These are phyloP conservation scores for Carollia perspicillata DNA, from an alignment of 2,113 vertebrate species.

Conservation along the genomic window DNA sequence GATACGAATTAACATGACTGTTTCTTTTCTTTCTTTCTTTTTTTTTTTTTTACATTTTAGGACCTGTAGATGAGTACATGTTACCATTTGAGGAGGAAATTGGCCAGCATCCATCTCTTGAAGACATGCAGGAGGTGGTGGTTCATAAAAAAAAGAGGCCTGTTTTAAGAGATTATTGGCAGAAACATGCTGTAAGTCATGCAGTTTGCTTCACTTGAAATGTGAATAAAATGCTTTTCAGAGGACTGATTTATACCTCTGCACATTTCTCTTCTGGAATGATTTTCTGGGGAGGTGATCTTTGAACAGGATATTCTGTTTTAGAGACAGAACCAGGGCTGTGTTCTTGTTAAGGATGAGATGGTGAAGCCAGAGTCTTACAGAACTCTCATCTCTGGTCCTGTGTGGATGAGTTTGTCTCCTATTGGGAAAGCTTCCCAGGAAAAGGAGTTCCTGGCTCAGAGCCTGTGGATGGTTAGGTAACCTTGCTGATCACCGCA, in stretches of 20 bases:
- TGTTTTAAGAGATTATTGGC: constrained; percentile 95
- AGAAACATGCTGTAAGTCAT: constrained; percentile 94
- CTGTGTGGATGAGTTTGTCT: background rate
- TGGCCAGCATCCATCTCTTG: constrained; percentile 97
- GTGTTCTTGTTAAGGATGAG: background rate
- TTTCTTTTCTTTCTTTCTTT: background rate
- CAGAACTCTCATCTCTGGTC: background rate
- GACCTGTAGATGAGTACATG: constrained; percentile 97
- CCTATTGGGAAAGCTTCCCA: background rate
- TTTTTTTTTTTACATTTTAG: constrained; percentile 73
- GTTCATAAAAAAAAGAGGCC: constrained; percentile 99
- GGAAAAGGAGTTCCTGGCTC: background rate
- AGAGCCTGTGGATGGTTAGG: background rate
- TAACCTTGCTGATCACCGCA: background rate
- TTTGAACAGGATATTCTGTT: background rate
- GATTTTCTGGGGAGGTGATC: background rate
- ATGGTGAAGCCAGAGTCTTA: background rate
- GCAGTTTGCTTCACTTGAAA: background rate
- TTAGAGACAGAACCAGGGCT: background rate
- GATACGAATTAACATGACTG: background rate
- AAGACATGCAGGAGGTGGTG: constrained; percentile 99
- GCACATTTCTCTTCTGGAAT: background rate
- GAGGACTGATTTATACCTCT: background rate
- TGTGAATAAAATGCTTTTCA: constrained; percentile 29
- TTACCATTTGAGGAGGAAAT: constrained; percentile 98